phyloP scores from a whole-genome alignment of 2,888 invertebrate genomes.

The Eupithecia dodoneata region DNA sequence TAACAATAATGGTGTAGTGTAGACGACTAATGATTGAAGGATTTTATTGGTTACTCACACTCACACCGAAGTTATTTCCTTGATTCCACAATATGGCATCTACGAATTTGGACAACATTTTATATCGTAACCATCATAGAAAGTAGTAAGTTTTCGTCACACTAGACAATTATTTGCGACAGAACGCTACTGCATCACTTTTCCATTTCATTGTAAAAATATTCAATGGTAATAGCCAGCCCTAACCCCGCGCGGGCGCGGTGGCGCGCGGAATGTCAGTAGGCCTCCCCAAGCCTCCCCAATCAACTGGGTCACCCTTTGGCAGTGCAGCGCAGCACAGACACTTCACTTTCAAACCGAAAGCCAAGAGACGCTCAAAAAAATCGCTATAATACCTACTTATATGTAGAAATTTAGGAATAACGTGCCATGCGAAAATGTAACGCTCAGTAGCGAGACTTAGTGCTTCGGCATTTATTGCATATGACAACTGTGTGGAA shows the following conservation, averaged over 20 bases:
- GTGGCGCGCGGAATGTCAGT: slow-evolving; percentile 54
- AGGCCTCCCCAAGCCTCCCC: slow-evolving; percentile 45
- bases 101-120: neutral
- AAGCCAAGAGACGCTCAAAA: slow-evolving; percentile 39
- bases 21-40: neutral
- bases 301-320: slow-evolving; percentile 61
- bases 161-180: neutral
- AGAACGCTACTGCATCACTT: neutral
- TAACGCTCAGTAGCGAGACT: neutral
- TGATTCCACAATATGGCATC: neutral
- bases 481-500: neutral
- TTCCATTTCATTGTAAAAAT: neutral
- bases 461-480: neutral
- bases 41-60: neutral
- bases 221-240: slow-evolving; percentile 13
- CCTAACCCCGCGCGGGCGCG: slow-evolving; percentile 32
- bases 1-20: neutral
- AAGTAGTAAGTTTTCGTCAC: neutral
- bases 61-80: neutral
- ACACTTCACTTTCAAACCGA: slow-evolving; percentile 37
- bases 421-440: neutral
- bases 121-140: neutral
- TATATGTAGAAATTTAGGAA: slow-evolving; percentile 36
- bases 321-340: slow-evolving; percentile 46
- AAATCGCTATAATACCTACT: slow-evolving; percentile 45